Evolutionary conservation across 2,888 invertebrate species (phyloP), one percentile per base, ranked within the genome.

Genomic region (Sarcophaga subvicina): DNA sequence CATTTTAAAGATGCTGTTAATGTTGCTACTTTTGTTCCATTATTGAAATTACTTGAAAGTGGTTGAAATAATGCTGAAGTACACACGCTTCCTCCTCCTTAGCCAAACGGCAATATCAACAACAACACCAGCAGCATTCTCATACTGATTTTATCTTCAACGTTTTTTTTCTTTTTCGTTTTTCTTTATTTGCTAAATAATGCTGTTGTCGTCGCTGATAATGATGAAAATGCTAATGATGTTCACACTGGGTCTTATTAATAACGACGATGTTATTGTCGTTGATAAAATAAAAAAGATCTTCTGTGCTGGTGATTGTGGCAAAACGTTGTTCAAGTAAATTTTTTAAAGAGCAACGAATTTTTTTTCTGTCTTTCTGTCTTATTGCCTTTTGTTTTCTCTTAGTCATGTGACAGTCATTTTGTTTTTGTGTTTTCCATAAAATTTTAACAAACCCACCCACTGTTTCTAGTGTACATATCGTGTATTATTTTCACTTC

Each of bases 11-110:
- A 79, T 78, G 83, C 73, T 83, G 80, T 78, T 83, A 83, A 80
- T 80, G 73, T 86, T 83, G 86, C 77, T 70, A 80, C 80, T 83
- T 54, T 73, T 80, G 80, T 86, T 81, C 86, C 80, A 86, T 86
- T 80, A 86, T 86, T 73, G 73, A 86, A 86, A 86, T 86, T 83
- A 75, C 86, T 86, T 80, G 77, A 73, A 83, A 86, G 83, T 86
- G 86, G 77, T 86, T 77, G 83, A 77, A 63, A 86, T 83, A 77
- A 80, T 73, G 59, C 79, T 82, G 67, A 75, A 82, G 78, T 75
- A 75, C 54, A 37, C 37, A 37, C 37, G 8, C 37, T 37, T 37
- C 37, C 37, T 37, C 37, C 25, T 54, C 4, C 64, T 49, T 14
- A 14, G 14, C 0, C 4, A 49, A 14, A 49, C 49, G 6, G 6